These are phyloP conservation scores for Scarus forsteni DNA, from an alignment of 2,797 vertebrate species.

Conservation along the genomic window DNA sequence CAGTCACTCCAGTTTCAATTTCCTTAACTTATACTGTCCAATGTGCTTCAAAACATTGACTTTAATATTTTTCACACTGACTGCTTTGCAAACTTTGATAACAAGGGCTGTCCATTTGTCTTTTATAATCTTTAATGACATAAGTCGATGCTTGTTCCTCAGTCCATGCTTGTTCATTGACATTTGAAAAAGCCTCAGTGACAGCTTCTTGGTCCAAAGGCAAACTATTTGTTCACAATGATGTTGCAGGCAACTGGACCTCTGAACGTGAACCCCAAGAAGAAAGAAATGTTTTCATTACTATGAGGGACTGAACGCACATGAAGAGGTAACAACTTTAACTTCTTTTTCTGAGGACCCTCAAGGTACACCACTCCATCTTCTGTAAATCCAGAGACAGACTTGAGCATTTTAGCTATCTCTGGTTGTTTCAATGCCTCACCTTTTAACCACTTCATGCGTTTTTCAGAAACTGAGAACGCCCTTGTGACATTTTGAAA, in stretches of 20 bases:
- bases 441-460: conserved; percentile 75
- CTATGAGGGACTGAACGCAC: conserved; percentile 80
- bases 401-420: conserved; percentile 72
- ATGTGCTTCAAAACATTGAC: background rate
- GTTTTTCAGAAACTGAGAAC: conserved; percentile 68
- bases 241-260: conserved; percentile 87
- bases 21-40: too few species aligned
- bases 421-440: conserved; percentile 74
- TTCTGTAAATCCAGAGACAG: conserved; percentile 88
- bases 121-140: too few species aligned
- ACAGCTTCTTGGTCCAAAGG: background rate
- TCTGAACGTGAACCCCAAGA: conserved; percentile 87
- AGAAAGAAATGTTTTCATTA: conserved; percentile 89
- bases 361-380: conserved; percentile 82
- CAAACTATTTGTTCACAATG: conserved; percentile 48
- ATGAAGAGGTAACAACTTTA: conserved; percentile 79
- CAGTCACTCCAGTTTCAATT: too few species aligned
- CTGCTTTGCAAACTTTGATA: too few species aligned
- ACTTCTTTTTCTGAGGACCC: conserved; percentile 75
- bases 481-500: conserved; percentile 67
- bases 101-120: too few species aligned
- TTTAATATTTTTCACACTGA: background rate
- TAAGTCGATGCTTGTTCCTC: too few species aligned
- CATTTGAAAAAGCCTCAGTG: background rate
- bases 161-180: background rate